Evolutionary conservation across 2,888 invertebrate genomes (phyloP).

Genomic region (Eupithecia subumbrata): DNA sequence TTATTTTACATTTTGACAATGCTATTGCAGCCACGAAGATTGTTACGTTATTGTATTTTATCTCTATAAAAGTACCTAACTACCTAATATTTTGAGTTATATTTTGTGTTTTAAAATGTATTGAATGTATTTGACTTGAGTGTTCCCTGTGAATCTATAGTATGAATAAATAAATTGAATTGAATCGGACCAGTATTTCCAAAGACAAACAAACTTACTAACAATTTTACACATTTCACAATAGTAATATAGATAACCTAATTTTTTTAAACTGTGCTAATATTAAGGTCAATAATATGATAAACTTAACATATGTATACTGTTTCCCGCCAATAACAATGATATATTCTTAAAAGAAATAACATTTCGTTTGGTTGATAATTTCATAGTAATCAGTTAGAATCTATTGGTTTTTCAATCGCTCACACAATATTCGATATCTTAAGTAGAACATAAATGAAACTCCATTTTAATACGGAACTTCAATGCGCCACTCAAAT

Average conservation of each 20-base stretch:
- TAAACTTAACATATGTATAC: slow-evolving; percentile 7
- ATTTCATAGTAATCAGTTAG: background rate
- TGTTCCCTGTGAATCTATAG: too few species aligned
- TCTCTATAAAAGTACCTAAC: too few species aligned
- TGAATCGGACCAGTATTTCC: background rate
- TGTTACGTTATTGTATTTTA: too few species aligned
- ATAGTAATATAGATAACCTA: slow-evolving; percentile 8
- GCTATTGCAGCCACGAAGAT: too few species aligned
- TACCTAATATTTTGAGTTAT: too few species aligned
- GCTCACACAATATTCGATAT: background rate
- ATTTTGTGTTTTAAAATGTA: too few species aligned
- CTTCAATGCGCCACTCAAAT: background rate
- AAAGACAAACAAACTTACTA: background rate
- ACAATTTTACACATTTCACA: background rate
- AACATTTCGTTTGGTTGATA: slow-evolving; percentile 2
- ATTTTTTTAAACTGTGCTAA: background rate
- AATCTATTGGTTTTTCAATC: background rate
- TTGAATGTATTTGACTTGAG: too few species aligned
- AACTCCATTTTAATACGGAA: background rate
- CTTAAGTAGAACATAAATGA: background rate
- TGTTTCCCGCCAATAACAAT: slow-evolving; percentile 4
- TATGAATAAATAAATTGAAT: too few species aligned
- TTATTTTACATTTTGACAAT: too few species aligned
- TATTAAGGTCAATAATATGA: background rate
- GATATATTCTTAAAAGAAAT: background rate